Percentiles rank a stretch among this genome's conserved stretches.
Evolutionary conservation across 1,140 invertebrate species (phyloP).

Genomic region (Holcopasites calliopsidis): DNA sequence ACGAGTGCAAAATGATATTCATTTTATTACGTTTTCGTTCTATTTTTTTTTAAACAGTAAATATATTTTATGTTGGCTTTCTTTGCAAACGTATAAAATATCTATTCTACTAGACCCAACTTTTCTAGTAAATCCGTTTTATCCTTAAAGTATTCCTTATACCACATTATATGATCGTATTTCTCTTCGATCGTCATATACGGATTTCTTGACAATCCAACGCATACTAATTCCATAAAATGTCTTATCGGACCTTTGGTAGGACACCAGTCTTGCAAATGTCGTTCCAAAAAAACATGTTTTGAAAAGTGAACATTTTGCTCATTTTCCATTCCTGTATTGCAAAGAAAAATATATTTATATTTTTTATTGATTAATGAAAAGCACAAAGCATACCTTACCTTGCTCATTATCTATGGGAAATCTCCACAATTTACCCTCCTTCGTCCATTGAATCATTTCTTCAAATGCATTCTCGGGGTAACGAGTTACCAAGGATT

Average conservation of each 20-base stretch:
- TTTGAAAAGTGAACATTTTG: constrained; percentile 90
- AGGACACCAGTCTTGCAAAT: constrained; percentile 94
- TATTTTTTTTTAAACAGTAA: not conserved
- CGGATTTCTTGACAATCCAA: constrained; percentile 97
- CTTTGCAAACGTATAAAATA: not conserved
- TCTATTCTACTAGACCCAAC: constrained; percentile 71
- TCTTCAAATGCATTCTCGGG: constrained; percentile 95
- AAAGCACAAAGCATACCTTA: too few species aligned
- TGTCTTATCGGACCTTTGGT: constrained; percentile 92
- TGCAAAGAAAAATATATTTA: constrained; percentile 42
- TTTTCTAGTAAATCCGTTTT: constrained; percentile 88
- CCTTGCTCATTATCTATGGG: constrained; percentile 99
- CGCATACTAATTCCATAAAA: constrained; percentile 98
- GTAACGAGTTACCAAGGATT: constrained; percentile 83
- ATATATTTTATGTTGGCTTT: not conserved
- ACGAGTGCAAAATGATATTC: not conserved
- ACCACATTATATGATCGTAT: constrained; percentile 95
- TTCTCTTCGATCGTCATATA: constrained; percentile 94
- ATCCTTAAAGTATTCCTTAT: constrained; percentile 92
- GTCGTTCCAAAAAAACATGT: constrained; percentile 94
- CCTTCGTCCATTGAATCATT: constrained; percentile 95
- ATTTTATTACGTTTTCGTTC: not conserved
- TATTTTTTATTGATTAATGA: not conserved
- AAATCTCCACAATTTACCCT: constrained; percentile 97
- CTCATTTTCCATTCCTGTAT: constrained; percentile 88